Evolutionary conservation across 2,888 invertebrate genomes (phyloP), one percentile per base, ranked within the genome.

Genomic region (Lysandra coridon): DNA sequence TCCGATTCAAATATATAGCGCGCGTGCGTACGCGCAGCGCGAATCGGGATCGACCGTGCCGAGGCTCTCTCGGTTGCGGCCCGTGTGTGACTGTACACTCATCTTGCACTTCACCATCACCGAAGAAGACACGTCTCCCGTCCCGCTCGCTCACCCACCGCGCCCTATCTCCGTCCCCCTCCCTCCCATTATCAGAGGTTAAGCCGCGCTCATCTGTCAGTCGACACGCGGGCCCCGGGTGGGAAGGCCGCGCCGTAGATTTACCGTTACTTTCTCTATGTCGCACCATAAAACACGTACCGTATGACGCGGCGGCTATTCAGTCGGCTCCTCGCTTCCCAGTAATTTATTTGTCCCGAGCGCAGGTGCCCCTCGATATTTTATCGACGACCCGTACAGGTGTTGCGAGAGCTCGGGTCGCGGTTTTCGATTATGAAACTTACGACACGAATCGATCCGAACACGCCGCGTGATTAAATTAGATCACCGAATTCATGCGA

Each of bases 51-150:
- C 92, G 91, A 88, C 90, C 89, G 88, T 87, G 86, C 86, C 92
- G 91, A 90, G 91, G 90, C 90, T 90, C 91, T 90, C 94, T 93
- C 94, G 90, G 90, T 92, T 93, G 91, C 88, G 92, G 94, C 90
- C 91, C 92, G 93, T 92, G 90, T 93, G 93, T 93, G 93, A 93
- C 94, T 94, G 94, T 92, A 90, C 90, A 92, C 92, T 91, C 93
- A 94, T 94, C 94, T 93, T 91, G 92, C 91, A 92, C 93, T 92
- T 92, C 91, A 88, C 92, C 93, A 92, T 92, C 92, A 91, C 92
- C 92, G 93, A 94, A 94, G 94, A 94, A 92, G 94, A 94, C 90
- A 91, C 94, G 86, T 89, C 86, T 80, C 64, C 85, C 83, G 81
- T 93, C 92, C 83, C 88, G 81, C 85, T 93, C 89, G 81, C 86